A percentile compares a stretch with the other conserved stretches of the same genome.
phyloP scores from a whole-genome alignment of 2,888 invertebrate species.

The Andrena fulva region DNA sequence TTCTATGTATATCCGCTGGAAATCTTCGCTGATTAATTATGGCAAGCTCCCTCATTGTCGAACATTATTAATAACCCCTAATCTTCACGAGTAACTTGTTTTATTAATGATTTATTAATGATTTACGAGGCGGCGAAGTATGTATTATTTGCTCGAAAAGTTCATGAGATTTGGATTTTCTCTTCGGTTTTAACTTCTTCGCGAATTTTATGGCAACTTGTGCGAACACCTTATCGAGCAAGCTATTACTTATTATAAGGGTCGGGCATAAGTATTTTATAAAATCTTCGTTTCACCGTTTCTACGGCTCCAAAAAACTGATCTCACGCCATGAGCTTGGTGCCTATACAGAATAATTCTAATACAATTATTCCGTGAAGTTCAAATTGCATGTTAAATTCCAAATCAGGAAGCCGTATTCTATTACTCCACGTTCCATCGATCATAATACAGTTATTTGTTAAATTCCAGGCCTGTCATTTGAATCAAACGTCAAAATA shows the following conservation, averaged over 20 bases:
- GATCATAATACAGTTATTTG: not conserved
- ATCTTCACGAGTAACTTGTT: not conserved
- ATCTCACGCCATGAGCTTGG: not conserved
- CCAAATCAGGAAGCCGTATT: not conserved
- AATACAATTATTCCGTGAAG: not conserved
- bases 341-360: not conserved
- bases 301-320: not conserved
- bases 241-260: too few relatives aligned
- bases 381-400: not conserved
- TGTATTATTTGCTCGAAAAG: too few relatives aligned
- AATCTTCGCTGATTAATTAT: too few relatives aligned
- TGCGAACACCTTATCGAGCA: too few relatives aligned
- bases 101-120: too few relatives aligned
- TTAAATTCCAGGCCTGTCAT: not conserved
- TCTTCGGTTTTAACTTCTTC: too few relatives aligned
- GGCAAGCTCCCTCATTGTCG: too few relatives aligned
- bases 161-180: too few relatives aligned
- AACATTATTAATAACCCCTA: not conserved
- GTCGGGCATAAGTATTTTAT: not conserved
- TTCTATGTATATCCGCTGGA: too few relatives aligned
- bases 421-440: not conserved
- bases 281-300: not conserved
- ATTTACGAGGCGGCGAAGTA: too few relatives aligned
- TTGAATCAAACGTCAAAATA: too few relatives aligned
- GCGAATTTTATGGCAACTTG: too few relatives aligned